phyloP scores from a whole-genome alignment of 1,140 invertebrate species.

The Drosophila aff. region DNA sequence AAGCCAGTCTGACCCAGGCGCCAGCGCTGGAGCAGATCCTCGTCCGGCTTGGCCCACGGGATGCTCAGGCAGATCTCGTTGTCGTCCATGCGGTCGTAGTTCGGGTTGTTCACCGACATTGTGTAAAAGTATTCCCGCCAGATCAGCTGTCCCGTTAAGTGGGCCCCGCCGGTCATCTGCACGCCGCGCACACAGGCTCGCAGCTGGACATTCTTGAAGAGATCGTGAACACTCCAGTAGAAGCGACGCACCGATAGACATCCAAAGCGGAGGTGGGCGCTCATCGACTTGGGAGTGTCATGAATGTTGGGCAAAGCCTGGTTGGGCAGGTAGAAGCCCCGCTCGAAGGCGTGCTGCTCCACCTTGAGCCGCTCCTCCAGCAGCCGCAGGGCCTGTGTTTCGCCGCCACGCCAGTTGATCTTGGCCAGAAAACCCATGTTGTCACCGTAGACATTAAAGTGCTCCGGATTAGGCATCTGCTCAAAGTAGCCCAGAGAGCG shows the following conservation, averaged over 20 bases:
- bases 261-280: slow-evolving; percentile 89
- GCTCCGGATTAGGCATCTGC: slow-evolving; percentile 87
- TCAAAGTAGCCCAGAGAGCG: slow-evolving; percentile 86
- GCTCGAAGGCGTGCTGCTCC: slow-evolving; percentile 87
- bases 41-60: slow-evolving; percentile 88
- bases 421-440: slow-evolving; percentile 75
- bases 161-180: slow-evolving; percentile 66
- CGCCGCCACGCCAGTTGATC: slow-evolving; percentile 88
- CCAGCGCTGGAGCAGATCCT: slow-evolving; percentile 88
- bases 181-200: slow-evolving; percentile 83
- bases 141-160: slow-evolving; percentile 89
- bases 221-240: slow-evolving; percentile 88
- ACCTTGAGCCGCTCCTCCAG: slow-evolving; percentile 86
- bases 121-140: slow-evolving; percentile 93
- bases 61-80: slow-evolving; percentile 91
- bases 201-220: slow-evolving; percentile 87
- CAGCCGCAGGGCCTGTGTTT: slow-evolving; percentile 88
- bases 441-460: slow-evolving; percentile 87
- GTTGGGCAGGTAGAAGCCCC: slow-evolving; percentile 88
- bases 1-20: slow-evolving; percentile 90
- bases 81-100: slow-evolving; percentile 89
- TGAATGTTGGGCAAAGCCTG: slow-evolving; percentile 89
- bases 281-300: slow-evolving; percentile 89
- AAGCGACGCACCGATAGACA: slow-evolving; percentile 88
- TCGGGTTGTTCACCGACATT: slow-evolving; percentile 89